These are phyloP conservation scores for Steatornis caripensis DNA, from an alignment of 2,113 vertebrate species.

Conservation along the genomic window DNA sequence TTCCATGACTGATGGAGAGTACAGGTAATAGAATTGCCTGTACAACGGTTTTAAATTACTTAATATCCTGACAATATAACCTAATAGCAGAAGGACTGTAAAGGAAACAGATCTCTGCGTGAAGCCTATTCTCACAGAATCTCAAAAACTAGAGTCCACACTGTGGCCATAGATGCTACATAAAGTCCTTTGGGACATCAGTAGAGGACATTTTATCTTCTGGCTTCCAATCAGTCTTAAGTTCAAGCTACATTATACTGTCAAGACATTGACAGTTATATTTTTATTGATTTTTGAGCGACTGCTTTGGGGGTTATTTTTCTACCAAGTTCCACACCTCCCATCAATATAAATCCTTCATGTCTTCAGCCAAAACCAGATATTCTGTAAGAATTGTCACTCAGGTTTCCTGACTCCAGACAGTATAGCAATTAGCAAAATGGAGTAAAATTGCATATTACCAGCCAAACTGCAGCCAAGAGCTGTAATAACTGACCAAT, in stretches of 20 bases:
- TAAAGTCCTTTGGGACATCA: not conserved
- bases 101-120: not conserved
- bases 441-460: slow-evolving; percentile 18
- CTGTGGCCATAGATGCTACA: not conserved
- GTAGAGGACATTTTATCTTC: not conserved
- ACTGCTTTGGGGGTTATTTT: not conserved
- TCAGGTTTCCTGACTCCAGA: not conserved
- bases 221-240: not conserved
- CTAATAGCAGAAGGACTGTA: not conserved
- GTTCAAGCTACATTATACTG: not conserved
- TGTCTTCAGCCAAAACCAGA: not conserved
- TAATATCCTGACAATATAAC: not conserved
- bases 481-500: not conserved
- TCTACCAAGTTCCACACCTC: not conserved
- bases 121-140: not conserved
- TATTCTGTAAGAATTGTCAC: not conserved
- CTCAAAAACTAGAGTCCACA: not conserved
- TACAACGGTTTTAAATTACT: not conserved
- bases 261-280: not conserved
- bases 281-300: not conserved
- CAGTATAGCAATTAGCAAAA: not conserved
- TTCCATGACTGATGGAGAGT: not conserved
- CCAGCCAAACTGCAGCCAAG: not conserved
- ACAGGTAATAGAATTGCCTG: not conserved
- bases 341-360: slow-evolving; percentile 24